Conservation (phyloP, 2,888 invertebrate genomes). For the Zonitis immaculata region DNA sequence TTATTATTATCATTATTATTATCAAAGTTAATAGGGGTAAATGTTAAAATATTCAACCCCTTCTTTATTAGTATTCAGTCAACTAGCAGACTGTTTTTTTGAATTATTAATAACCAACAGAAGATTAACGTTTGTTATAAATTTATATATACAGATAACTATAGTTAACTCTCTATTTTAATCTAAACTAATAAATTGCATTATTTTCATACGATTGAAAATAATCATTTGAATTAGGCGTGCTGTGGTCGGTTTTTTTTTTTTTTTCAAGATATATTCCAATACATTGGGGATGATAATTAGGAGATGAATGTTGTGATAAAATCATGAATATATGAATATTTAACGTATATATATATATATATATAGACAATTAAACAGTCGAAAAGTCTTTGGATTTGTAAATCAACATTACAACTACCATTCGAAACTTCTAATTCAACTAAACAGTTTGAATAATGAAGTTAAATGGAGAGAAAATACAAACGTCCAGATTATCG, state of each 20-base stretch:
- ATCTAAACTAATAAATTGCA: too few relatives aligned
- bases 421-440: slow-evolving; percentile 17
- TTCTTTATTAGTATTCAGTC: slow-evolving; percentile 32
- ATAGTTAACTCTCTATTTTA: background rate
- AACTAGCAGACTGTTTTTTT: slow-evolving; percentile 20
- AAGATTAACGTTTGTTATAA: slow-evolving; percentile 24
- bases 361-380: too few relatives aligned
- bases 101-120: slow-evolving; percentile 22
- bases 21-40: slow-evolving; percentile 39
- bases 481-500: slow-evolving; percentile 12
- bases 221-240: too few relatives aligned
- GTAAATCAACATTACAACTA: slow-evolving; percentile 36
- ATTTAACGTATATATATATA: too few relatives aligned
- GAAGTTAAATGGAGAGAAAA: slow-evolving; percentile 5
- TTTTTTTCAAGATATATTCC: too few relatives aligned
- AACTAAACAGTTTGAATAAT: slow-evolving; percentile 1
- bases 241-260: too few relatives aligned
- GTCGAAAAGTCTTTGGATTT: slow-evolving; percentile 49
- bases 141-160: background rate
- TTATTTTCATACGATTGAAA: too few relatives aligned
- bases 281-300: slow-evolving; percentile 11
- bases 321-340: slow-evolving; percentile 39
- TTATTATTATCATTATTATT: too few relatives aligned
- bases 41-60: slow-evolving; percentile 39
- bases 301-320: slow-evolving; percentile 15